Evolutionary conservation across 2,888 invertebrate genomes (phyloP), one percentile per base, ranked within the genome.

Genomic region (Corbicula japonica): DNA sequence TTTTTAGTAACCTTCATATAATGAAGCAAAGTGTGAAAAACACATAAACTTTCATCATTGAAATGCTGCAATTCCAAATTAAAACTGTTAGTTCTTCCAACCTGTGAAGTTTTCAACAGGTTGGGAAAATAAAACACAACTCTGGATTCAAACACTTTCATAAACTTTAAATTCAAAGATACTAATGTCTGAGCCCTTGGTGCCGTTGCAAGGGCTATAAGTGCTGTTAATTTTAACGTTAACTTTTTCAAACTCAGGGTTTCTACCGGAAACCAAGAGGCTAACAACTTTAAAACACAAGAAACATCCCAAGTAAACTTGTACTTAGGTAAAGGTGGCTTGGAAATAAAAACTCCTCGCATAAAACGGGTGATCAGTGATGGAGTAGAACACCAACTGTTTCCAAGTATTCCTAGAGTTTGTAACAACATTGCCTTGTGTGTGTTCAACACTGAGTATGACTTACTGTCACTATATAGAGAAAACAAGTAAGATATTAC

Each of bases 251-350:
- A 56, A 56, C 50, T 35, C 28, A 78, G 63, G 34, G 38, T 50
- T 12, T 44, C 21, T 41, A 82, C 35, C 10, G 76, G 72, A 28
- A 34, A 72, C 5, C 62, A 46, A 35, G 60, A 34, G 30, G 28
- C 28, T 26, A 79, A 44, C 46, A 50, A 81, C 34, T 52, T 69
- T 35, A 81, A 63, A 18, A 76, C 60, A 21, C 28, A 48, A 15
- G 46, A 28, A 15, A 76, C 79, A 75, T 77, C 72, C 81, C 77
- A 84, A 4, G 70, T 80, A 32, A 38, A 60, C 3, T 35, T 54
- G 41, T 77, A 80, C n/a, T 66, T 70, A n/a, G 79, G 79, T 35
- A 34, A 46, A 34, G 75, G 58, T 54, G 71, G 74, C 26, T 58
- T 61, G n/a, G 30, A 34, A n/a, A 68, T 12, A 74, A 75, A 78